These are phyloP conservation scores for Epizoanthus scotinus DNA, from an alignment of 92 coral and sea anemone species.

Conservation along the genomic window DNA sequence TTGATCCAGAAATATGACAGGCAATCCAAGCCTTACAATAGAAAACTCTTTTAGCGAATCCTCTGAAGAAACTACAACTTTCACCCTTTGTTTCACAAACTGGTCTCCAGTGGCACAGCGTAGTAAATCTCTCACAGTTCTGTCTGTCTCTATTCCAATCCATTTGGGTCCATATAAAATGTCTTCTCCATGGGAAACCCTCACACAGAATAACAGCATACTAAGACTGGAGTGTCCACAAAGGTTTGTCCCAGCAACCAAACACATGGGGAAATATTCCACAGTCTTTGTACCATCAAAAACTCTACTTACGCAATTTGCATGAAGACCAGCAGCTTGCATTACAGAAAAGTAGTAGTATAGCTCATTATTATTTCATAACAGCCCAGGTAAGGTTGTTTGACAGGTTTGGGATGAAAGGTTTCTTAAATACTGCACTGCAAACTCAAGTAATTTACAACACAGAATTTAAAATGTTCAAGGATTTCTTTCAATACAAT, in stretches of 20 bases:
- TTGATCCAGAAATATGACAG: constrained; percentile 67
- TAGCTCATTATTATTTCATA: constrained; percentile 61
- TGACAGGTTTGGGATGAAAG: constrained; percentile 30
- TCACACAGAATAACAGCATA: constrained; percentile 82
- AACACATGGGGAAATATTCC: constrained; percentile 17
- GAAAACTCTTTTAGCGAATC: constrained; percentile 60
- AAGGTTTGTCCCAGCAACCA: constrained; percentile 19
- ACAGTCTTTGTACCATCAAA: constrained; percentile 11
- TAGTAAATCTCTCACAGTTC: constrained; percentile 77
- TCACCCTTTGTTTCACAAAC: constrained; percentile 61
- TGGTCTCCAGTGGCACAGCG: constrained; percentile 84
- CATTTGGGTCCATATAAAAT: constrained; percentile 77
- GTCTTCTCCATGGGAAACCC: constrained; percentile 66
- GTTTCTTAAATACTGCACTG: neutral
- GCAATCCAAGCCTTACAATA: constrained; percentile 63
- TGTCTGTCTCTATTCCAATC: constrained; percentile 73
- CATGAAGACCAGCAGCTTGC: constrained; percentile 22
- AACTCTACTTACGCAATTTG: neutral
- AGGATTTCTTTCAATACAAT: neutral
- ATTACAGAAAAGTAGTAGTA: constrained; percentile 49
- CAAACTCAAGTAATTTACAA: neutral
- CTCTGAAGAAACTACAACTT: constrained; percentile 88
- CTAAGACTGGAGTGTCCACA: constrained; percentile 5
- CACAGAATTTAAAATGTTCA: neutral
- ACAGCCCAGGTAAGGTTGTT: neutral